Conservation (phyloP, 2,113 vertebrate species). For the Ammodytes dubius region DNA sequence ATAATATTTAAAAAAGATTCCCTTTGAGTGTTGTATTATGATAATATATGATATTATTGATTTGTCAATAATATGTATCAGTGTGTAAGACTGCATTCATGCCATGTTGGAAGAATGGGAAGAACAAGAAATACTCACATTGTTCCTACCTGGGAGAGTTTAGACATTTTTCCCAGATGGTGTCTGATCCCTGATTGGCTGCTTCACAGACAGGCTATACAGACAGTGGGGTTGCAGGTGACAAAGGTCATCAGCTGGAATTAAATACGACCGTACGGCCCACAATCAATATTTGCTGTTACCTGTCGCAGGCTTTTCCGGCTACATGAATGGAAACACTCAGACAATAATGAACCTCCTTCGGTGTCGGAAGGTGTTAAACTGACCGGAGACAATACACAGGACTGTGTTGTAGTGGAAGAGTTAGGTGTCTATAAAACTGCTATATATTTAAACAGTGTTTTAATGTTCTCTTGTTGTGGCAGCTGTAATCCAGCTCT, state of each 20-base stretch:
- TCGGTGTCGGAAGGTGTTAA: constrained; percentile 21
- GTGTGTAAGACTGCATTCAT: neutral
- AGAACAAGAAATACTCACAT: neutral
- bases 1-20: neutral
- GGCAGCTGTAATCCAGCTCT: neutral
- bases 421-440: constrained; percentile 9
- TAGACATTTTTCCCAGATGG: neutral
- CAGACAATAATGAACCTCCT: constrained; percentile 28
- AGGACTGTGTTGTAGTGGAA: neutral
- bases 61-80: neutral
- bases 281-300: constrained; percentile 56
- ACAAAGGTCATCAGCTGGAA: constrained; percentile 44
- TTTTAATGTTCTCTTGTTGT: neutral
- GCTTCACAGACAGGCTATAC: constrained; percentile 3
- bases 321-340: constrained; percentile 36
- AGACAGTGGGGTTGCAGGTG: constrained; percentile 4
- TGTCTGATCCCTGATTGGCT: constrained; percentile 6
- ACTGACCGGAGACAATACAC: constrained; percentile 21
- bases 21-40: no score
- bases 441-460: neutral
- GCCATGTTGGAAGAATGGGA: neutral
- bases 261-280: constrained; percentile 22
- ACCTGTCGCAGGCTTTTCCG: constrained; percentile 20
- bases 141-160: no score
- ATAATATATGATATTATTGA: no score